phyloP scores from a whole-genome alignment of 1,140 invertebrate species.

The Chlorops oryzae region DNA sequence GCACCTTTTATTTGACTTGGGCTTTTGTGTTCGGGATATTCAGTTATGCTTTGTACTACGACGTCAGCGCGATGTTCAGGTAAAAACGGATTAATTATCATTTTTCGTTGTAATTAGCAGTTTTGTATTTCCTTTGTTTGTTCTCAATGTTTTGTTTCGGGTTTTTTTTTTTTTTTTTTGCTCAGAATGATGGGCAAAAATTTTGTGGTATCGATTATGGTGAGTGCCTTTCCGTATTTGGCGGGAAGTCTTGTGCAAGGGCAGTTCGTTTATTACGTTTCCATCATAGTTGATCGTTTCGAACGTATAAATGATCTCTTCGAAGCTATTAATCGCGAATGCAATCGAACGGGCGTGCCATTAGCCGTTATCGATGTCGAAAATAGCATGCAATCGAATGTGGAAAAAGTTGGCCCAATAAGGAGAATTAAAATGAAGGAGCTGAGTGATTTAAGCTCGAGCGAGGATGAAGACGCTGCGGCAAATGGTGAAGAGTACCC shows the following conservation, averaged over 20 bases:
- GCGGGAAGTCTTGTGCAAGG: conserved; percentile 40
- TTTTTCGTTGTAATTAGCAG: background rate
- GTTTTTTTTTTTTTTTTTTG: no score
- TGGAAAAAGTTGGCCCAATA: conserved; percentile 8
- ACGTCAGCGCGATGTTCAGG: conserved; percentile 24
- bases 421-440: no score
- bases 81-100: conserved; percentile 18
- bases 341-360: conserved; percentile 32
- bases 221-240: conserved; percentile 37
- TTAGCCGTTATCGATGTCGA: conserved; percentile 39
- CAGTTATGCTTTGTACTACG: conserved; percentile 27
- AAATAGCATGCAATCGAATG: conserved; percentile 31
- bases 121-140: background rate
- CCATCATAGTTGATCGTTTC: conserved; percentile 39
- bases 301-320: conserved; percentile 35
- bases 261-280: conserved; percentile 42
- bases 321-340: conserved; percentile 41
- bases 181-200: conserved; percentile 26
- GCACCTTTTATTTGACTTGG: conserved; percentile 37
- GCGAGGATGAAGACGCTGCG: conserved; percentile 1
- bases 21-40: conserved; percentile 30
- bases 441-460: background rate
- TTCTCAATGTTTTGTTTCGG: background rate
- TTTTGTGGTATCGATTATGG: conserved; percentile 35
- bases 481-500: conserved; percentile 20